Conservation (phyloP, 92 coral and sea anemone species). For the Scolanthus callimorphus region DNA sequence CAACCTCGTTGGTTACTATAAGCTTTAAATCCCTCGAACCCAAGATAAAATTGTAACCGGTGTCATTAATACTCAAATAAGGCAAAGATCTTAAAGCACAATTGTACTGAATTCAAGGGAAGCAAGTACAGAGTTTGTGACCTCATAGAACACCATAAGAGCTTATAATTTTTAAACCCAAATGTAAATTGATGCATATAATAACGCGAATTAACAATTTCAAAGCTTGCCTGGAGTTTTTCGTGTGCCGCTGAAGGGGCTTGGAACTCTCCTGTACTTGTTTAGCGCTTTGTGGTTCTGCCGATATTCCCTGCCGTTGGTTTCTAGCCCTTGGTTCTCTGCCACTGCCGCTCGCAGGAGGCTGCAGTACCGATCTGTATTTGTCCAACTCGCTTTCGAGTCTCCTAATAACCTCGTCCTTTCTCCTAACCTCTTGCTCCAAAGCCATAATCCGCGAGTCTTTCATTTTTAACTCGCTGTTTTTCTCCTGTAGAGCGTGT, state of each 20-base stretch:
- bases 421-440: conserved; percentile 83
- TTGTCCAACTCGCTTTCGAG: conserved; percentile 94
- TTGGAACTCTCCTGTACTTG: conserved; percentile 66
- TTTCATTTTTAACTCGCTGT: conserved; percentile 81
- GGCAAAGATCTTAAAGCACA: no score
- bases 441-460: conserved; percentile 73
- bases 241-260: conserved; percentile 71
- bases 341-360: conserved; percentile 40
- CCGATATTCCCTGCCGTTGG: conserved; percentile 92
- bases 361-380: conserved; percentile 93
- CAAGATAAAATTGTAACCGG: no score
- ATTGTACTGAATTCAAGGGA: no score
- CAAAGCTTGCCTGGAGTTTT: conserved; percentile 89
- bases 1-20: no score
- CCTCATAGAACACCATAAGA: no score
- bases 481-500: conserved; percentile 87
- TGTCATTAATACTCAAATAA: no score
- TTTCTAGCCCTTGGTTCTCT: conserved; percentile 43
- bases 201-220: no score
- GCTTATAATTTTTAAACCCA: no score
- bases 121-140: no score
- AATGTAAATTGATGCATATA: no score
- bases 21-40: no score
- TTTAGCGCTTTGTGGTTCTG: conserved; percentile 87
- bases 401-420: conserved; percentile 76